Evolutionary conservation across 2,797 vertebrate species (phyloP).

Genomic region (Pogonophryne albipinna): DNA sequence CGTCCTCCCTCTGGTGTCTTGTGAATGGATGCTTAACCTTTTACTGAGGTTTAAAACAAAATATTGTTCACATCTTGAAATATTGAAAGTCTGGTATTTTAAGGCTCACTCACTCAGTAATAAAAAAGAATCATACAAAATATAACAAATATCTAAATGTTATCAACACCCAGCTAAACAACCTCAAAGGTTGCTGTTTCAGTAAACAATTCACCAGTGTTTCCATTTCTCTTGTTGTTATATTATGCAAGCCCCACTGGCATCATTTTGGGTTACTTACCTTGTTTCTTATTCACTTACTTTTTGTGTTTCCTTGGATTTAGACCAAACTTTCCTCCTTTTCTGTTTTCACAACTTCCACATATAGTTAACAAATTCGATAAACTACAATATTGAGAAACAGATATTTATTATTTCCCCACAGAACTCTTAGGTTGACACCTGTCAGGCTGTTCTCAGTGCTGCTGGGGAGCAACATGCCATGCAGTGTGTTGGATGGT

Average conservation of each 20-base stretch:
- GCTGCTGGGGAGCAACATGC: constrained; percentile 2
- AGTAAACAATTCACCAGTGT: not conserved
- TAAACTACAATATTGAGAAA: not conserved
- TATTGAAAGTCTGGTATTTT: too few relatives aligned
- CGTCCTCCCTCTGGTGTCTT: not conserved
- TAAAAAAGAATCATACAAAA: too few relatives aligned
- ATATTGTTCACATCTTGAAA: not conserved
- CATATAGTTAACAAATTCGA: not conserved
- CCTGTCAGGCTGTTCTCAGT: constrained; percentile 1
- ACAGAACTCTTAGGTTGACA: constrained; percentile 2
- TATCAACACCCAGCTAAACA: too few relatives aligned
- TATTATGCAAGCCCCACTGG: not conserved
- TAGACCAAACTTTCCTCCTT: not conserved
- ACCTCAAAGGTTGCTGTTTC: constrained; percentile 6
- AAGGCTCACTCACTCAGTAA: too few relatives aligned
- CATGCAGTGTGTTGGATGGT: constrained; percentile 1
- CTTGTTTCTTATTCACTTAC: not conserved
- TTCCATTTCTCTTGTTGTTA: not conserved
- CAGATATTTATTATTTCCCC: not conserved
- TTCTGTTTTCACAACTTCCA: not conserved
- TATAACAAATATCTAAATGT: too few relatives aligned
- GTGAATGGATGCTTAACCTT: constrained; percentile 40
- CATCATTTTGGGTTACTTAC: not conserved
- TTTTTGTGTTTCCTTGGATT: not conserved
- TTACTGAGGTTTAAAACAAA: constrained; percentile 3